Evolutionary conservation across 1,140 invertebrate species (phyloP).

Genomic region (Brachionus koreanus): DNA sequence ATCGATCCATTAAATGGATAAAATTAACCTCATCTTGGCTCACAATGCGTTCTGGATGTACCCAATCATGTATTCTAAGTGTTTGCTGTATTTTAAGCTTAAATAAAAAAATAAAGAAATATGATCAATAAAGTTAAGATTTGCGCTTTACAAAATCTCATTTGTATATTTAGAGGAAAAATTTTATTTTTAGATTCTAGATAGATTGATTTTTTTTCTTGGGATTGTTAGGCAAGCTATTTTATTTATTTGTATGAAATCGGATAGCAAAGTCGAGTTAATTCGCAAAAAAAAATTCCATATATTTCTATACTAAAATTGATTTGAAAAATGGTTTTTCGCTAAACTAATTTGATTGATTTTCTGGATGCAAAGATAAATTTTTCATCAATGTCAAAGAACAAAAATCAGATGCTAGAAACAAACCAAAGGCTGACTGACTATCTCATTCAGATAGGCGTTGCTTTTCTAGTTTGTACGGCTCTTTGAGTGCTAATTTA

Average conservation of each 20-base stretch:
- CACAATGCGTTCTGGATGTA: not conserved
- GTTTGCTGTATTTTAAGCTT: not conserved
- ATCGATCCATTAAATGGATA: not conserved
- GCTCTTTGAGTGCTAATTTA: no score
- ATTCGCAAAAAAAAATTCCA: not conserved
- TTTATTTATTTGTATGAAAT: not conserved
- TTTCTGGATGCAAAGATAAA: not conserved
- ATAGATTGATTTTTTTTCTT: not conserved
- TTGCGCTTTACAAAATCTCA: not conserved
- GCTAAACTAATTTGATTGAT: not conserved
- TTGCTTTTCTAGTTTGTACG: no score
- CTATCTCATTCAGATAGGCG: no score
- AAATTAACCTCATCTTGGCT: not conserved
- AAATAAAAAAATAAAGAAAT: not conserved
- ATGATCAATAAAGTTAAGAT: not conserved
- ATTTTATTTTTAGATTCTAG: not conserved
- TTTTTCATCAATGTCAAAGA: not conserved
- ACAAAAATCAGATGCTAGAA: not conserved
- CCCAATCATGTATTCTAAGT: conserved; percentile 24
- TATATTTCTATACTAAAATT: not conserved
- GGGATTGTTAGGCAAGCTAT: not conserved
- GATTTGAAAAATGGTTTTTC: not conserved
- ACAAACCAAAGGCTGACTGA: not conserved
- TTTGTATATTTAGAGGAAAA: not conserved
- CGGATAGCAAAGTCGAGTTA: not conserved